Base-by-base conservation (phyloP, 2,113 vertebrate species). In the Isurus oxyrinchus region DNA sequence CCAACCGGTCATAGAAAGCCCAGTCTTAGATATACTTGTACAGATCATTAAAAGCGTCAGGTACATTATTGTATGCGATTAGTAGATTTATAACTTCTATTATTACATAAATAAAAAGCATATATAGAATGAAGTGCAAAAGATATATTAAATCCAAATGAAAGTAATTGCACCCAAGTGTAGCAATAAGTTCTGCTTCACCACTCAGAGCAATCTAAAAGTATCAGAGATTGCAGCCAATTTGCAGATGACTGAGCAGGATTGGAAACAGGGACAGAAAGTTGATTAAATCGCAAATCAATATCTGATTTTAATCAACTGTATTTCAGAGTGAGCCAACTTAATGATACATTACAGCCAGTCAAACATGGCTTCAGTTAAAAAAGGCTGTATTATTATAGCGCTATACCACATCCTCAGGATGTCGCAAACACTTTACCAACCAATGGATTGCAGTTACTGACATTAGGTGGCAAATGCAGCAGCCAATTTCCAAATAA, bases 261-360 rank as follows among this genome's bases (percentile, higher is more conserved):
- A 69, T 72, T 72, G 44, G 67, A 95, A 94, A 94, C 90, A 95
- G 94, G 40, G 66, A 49, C 67, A 72, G 67, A 95, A 72, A 95
- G 61, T 49, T 95, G 66, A 95, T 94, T 94, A 63, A 63, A 40
- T 13, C 66, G 0, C 67, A 72, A 10, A 27, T 91, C 16, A 8
- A 25, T 95, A 55, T 95, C 63, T 53, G 94, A 72, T 76, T 72
- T 72, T 72, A 72, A 55, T 95, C 49, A 49, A 14, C 67, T 72
- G 23, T 31, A 95, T 95, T 95, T 72, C 94, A 55, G 3, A 55
- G 94, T 55, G 49, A 69, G 66, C 94, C 94, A 72, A 23, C 66
- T 95, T 72, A 72, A 49, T 95, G 44, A 53, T 44, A 69, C 35
- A 35, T 35, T 55, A 55, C 67, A 76, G 94, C 49, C 66, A 95